Conservation (phyloP, 2,888 invertebrate species). For the Xanthorhoe spadicearia region DNA sequence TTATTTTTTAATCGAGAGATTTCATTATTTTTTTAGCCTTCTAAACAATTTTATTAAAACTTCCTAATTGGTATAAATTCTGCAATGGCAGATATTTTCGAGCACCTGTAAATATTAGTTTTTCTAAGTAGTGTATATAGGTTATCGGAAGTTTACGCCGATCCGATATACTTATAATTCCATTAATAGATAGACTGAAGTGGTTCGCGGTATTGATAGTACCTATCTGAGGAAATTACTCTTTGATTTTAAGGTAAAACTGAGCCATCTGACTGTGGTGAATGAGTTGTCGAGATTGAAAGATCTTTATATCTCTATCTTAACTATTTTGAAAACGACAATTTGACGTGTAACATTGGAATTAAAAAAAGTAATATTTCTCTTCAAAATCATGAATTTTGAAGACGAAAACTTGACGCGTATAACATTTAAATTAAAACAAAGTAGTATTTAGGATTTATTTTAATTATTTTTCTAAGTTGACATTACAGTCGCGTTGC, state of each 20-base stretch:
- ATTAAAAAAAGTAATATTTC: too few relatives aligned
- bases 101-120: not conserved
- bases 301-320: not conserved
- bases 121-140: slow-evolving; percentile 24
- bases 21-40: too few relatives aligned
- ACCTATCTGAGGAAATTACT: not conserved
- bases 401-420: too few relatives aligned
- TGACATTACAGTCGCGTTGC: too few relatives aligned
- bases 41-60: too few relatives aligned
- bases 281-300: not conserved
- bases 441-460: too few relatives aligned
- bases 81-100: not conserved
- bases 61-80: not conserved
- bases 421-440: too few relatives aligned
- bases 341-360: too few relatives aligned
- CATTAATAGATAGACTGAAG: slow-evolving; percentile 41
- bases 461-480: too few relatives aligned
- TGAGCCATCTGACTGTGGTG: not conserved
- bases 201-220: slow-evolving; percentile 29
- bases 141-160: slow-evolving; percentile 28
- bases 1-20: too few relatives aligned
- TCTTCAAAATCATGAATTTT: too few relatives aligned
- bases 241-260: not conserved
- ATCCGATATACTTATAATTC: slow-evolving; percentile 37
- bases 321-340: too few relatives aligned